Percentiles rank a stretch among this genome's conserved stretches.
These are phyloP conservation scores for Pinctada fucata DNA, from an alignment of 2,888 invertebrate species.

Conservation along the genomic window DNA sequence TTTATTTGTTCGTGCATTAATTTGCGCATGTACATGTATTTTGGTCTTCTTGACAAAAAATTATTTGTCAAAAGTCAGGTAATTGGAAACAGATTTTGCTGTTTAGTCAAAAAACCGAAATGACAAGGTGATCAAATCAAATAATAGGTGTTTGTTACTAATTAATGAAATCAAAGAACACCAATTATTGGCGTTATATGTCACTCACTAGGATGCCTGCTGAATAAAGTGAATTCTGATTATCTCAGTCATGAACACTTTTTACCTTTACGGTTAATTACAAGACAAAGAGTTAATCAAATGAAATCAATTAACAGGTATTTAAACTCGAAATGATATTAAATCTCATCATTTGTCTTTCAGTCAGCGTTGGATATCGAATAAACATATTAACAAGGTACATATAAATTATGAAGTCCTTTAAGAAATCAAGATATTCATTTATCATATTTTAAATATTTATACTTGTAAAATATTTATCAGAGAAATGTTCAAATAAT, in stretches of 20 bases:
- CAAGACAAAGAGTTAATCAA: neutral
- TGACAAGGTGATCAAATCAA: neutral
- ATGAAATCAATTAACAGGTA: neutral
- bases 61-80: too few species aligned
- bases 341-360: neutral
- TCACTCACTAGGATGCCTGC: neutral
- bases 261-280: neutral
- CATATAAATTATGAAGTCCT: neutral
- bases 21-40: too few species aligned
- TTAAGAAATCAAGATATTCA: too few species aligned
- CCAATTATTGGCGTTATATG: neutral
- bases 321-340: neutral
- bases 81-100: too few species aligned
- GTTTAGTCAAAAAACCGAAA: too few species aligned
- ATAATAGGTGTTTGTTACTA: neutral
- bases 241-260: neutral
- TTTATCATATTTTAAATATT: neutral
- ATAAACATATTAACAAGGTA: neutral
- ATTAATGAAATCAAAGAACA: neutral
- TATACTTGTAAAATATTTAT: neutral
- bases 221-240: neutral
- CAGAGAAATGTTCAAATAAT: too few species aligned
- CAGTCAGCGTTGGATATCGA: neutral
- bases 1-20: too few species aligned
- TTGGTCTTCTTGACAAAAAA: too few species aligned